Evolutionary conservation across 2,797 vertebrate species (phyloP).

Genomic region (Halcyon badia): DNA sequence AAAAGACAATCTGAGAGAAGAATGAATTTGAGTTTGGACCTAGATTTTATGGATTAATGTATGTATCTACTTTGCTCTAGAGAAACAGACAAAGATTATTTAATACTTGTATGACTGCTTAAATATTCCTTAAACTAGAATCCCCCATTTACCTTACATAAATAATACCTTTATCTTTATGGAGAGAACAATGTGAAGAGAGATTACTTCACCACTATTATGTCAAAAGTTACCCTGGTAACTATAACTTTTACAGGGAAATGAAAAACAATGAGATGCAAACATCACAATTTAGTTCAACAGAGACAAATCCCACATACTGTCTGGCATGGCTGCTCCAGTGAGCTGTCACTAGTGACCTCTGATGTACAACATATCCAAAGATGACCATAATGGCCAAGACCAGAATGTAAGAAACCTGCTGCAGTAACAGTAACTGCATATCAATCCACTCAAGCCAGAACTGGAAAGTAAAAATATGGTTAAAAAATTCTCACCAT

Average conservation of each 20-base stretch:
- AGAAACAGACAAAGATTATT: not conserved
- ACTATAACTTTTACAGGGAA: not conserved
- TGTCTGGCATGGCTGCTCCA: not conserved
- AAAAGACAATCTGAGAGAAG: not conserved
- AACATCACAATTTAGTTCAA: not conserved
- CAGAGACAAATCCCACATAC: not conserved
- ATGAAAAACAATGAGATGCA: not conserved
- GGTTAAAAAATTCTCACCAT: not conserved
- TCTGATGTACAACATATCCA: not conserved
- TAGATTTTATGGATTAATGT: not conserved
- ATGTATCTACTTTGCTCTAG: not conserved
- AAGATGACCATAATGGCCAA: not conserved
- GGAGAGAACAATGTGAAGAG: not conserved
- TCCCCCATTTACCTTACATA: not conserved
- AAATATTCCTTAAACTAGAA: not conserved
- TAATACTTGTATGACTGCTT: not conserved
- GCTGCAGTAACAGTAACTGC: not conserved
- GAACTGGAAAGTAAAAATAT: not conserved
- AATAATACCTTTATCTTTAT: not conserved
- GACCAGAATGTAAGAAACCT: not conserved
- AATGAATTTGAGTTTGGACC: not conserved
- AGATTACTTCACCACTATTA: not conserved
- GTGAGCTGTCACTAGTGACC: not conserved
- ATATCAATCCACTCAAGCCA: not conserved
- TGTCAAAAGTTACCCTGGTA: not conserved